Evolutionary conservation across 92 coral and sea anemone species (phyloP), one percentile per base, ranked within the genome.

Genomic region (Porites evermanni): DNA sequence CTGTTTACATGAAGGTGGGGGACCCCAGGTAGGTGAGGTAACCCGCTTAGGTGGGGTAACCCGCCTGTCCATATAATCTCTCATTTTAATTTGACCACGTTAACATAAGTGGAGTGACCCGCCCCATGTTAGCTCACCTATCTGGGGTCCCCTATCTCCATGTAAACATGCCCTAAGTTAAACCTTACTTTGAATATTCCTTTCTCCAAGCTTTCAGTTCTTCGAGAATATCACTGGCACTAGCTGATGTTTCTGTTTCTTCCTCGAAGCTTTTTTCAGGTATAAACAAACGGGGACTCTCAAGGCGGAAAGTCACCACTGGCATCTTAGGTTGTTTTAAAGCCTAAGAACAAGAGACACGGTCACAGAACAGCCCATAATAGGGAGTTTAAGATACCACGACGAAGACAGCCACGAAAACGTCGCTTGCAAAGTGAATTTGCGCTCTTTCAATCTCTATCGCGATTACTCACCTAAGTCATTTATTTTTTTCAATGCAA

Each of bases 161-260:
- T 56, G 61, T 9, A 56, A 56, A 38, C 47, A 38, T 56, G 12
- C 12, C 61, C 16, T 11, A 11, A 3, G 0, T 11, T 44, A n/a
- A 12, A 59, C 20, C 97, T 88, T 74, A 97, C 99, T 90, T 93
- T 70, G 97, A 88, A 84, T 93, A 97, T 66, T 97, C 95, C 29
- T 80, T 85, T 74, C 99, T 90, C 99, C 99, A 97, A 11, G 94
- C 79, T 79, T 85, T 95, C 64, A 97, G 79, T 70, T 97, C 99
- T 50, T 95, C 94, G 73, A 97, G 96, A 26, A 97, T 90, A 75
- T 95, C 97, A 44, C 88, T 80, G 18, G 82, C 87, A 19, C 91
- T 85, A 12, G 86, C 68, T 29, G 89, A 53, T 53, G 79, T 70
- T 20, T 72, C 65, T 8, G 80, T 53, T 60, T 89, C 91, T 56